A percentile compares a stretch with the other conserved stretches of the same genome.
phyloP scores from a whole-genome alignment of 1,140 invertebrate genomes.

The Venustaconcha ellipsiformis region DNA sequence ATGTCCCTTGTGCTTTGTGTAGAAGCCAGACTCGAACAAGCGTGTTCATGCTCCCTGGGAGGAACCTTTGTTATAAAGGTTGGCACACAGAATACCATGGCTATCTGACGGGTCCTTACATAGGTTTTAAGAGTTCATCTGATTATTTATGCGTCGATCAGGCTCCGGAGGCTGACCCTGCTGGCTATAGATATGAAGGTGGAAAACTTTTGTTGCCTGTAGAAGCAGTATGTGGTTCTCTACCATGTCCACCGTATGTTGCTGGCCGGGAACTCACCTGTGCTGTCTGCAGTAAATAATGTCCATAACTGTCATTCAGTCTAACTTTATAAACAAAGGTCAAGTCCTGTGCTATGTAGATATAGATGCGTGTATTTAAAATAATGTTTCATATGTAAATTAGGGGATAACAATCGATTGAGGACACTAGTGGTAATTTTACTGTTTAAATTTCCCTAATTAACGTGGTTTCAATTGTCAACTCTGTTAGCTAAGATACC shows the following conservation, averaged over 20 bases:
- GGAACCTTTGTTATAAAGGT: conserved; percentile 17
- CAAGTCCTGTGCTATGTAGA: too few relatives aligned
- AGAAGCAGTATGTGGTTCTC: conserved; percentile 20
- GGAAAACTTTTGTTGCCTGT: conserved; percentile 23
- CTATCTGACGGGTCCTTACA: conserved; percentile 27
- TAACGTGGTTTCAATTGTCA: too few relatives aligned
- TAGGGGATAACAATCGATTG: too few relatives aligned
- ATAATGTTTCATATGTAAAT: too few relatives aligned
- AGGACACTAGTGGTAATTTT: too few relatives aligned
- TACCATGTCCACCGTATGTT: conserved; percentile 38
- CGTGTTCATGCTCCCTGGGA: conserved; percentile 33
- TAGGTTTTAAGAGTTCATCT: neutral
- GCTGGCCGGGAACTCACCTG: conserved; percentile 32
- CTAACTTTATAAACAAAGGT: too few relatives aligned
- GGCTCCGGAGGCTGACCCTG: too few relatives aligned
- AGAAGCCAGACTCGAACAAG: neutral
- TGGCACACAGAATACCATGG: conserved; percentile 35
- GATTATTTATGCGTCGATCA: conserved; percentile 34
- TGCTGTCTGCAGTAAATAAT: conserved; percentile 40
- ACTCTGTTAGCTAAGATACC: too few relatives aligned
- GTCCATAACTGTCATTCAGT: neutral
- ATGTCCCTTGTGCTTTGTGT: conserved; percentile 10
- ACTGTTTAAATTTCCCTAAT: too few relatives aligned
- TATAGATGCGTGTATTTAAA: too few relatives aligned
- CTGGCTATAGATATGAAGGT: conserved; percentile 12